Evolutionary conservation across 35 echinoderm and acorn worm species (phyloP).

Genomic region (Patiria miniata): DNA sequence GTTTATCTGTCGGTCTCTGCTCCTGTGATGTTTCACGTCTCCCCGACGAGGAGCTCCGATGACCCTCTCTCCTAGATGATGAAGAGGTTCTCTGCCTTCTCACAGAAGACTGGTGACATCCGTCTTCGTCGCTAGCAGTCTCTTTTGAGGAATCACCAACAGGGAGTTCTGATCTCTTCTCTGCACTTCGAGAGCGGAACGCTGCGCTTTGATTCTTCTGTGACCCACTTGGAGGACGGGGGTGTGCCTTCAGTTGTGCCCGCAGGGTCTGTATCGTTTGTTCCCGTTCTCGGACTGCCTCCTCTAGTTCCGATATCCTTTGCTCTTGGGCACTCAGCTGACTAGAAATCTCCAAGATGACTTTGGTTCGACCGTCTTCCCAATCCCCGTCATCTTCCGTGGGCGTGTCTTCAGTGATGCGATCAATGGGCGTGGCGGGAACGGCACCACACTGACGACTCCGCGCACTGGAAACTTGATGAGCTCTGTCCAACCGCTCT

Average conservation of each 20-base stretch:
- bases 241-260: background rate
- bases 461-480: background rate
- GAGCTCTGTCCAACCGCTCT: constrained; percentile 43
- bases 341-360: constrained; percentile 63
- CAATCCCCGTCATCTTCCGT: constrained; percentile 15
- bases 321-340: constrained; percentile 55
- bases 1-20: background rate
- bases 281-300: constrained; percentile 40
- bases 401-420: background rate
- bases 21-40: background rate
- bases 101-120: background rate
- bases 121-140: background rate
- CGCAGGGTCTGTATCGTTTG: constrained; percentile 11
- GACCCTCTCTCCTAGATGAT: background rate
- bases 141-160: background rate
- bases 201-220: background rate
- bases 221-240: constrained; percentile 30
- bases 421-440: background rate
- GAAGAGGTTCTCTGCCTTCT: background rate
- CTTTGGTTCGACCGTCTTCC: constrained; percentile 58
- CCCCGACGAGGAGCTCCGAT: background rate
- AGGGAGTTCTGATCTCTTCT: background rate
- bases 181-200: background rate
- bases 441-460: constrained; percentile 14
- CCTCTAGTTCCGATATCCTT: constrained; percentile 46